These are phyloP conservation scores for Drosophila paramelanica DNA, from an alignment of 2,888 invertebrate genomes.

Conservation along the genomic window DNA sequence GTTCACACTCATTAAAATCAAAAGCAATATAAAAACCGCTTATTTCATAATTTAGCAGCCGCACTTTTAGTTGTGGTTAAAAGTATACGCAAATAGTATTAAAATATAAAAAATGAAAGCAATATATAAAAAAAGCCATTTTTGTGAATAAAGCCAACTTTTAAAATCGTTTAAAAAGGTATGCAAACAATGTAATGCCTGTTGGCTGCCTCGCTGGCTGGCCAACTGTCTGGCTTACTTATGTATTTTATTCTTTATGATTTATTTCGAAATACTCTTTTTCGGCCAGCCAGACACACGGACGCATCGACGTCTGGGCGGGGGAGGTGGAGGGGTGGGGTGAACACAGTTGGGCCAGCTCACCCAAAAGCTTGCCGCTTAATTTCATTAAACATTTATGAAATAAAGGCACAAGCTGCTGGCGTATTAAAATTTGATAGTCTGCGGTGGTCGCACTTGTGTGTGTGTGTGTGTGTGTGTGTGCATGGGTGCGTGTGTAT, in stretches of 20 bases:
- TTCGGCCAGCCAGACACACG: conserved; percentile 40
- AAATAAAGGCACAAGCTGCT: conserved; percentile 77
- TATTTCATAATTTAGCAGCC: conserved; percentile 74
- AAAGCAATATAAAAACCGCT: conserved; percentile 58
- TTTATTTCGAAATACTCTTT: conserved; percentile 66
- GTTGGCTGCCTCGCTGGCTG: conserved; percentile 33
- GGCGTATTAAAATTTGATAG: conserved; percentile 79
- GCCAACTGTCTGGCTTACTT: conserved; percentile 66
- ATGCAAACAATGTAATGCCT: conserved; percentile 69
- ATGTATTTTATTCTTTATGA: conserved; percentile 73
- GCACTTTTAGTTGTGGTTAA: conserved; percentile 75
- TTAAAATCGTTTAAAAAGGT: conserved; percentile 74
- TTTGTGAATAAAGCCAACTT: conserved; percentile 34
- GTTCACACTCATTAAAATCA: conserved; percentile 68
- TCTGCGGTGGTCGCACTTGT: conserved; percentile 60
- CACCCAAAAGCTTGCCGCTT: conserved; percentile 77
- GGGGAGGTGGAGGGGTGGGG: background rate
- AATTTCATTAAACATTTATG: conserved; percentile 81
- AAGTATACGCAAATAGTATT: conserved; percentile 35
- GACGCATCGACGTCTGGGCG: too few species aligned
- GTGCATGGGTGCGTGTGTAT: conserved; percentile 11
- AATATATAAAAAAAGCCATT: background rate
- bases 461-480: conserved; percentile 6
- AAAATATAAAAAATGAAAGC: conserved; percentile 13
- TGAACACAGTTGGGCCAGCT: conserved; percentile 43